These are phyloP conservation scores for Cecidostiba fungosa DNA, from an alignment of 2,888 invertebrate genomes.

Conservation along the genomic window DNA sequence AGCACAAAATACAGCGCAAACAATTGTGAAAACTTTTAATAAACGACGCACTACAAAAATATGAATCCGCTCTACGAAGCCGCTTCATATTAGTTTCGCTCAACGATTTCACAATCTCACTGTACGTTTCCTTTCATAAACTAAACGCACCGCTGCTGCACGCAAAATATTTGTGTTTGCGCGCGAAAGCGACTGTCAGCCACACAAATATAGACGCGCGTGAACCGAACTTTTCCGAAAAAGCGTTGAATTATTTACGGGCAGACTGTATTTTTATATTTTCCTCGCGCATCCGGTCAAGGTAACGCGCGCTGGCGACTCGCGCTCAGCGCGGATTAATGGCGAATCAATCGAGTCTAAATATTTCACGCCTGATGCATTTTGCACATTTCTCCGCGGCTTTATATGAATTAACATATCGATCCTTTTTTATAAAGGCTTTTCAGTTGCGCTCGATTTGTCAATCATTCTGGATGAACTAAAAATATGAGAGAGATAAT, in stretches of 20 bases:
- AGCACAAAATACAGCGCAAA: too few relatives aligned
- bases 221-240: slow-evolving; percentile 31
- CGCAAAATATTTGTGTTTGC: slow-evolving; percentile 34
- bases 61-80: background rate
- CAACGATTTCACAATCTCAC: background rate
- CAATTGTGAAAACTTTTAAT: background rate
- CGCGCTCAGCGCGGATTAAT: background rate
- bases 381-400: slow-evolving; percentile 1
- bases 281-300: slow-evolving; percentile 28
- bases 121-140: background rate
- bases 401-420: slow-evolving; percentile 30
- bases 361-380: slow-evolving; percentile 23
- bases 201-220: slow-evolving; percentile 9
- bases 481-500: background rate
- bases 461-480: background rate
- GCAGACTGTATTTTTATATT: slow-evolving; percentile 46
- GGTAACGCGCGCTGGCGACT: background rate
- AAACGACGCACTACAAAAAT: background rate
- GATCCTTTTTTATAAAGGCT: background rate
- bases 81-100: background rate
- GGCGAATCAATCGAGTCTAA: slow-evolving; percentile 16
- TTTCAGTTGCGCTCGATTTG: background rate
- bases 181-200: background rate
- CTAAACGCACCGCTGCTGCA: background rate
- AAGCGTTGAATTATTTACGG: slow-evolving; percentile 38